Conservation (phyloP, 2,797 vertebrate species). For the Pterois miles region DNA sequence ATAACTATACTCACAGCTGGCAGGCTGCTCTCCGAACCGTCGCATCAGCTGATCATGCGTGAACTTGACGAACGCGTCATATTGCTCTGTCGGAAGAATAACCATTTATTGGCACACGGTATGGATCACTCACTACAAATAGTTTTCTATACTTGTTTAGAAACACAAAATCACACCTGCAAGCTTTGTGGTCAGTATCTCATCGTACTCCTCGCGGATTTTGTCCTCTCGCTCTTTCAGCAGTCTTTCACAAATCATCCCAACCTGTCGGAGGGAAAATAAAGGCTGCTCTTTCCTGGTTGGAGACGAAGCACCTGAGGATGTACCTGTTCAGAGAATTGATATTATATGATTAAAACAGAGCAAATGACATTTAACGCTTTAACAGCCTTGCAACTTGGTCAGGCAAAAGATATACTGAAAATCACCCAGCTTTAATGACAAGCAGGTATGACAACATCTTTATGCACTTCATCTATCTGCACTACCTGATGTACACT, state of each 20-base stretch:
- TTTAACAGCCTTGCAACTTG: background rate
- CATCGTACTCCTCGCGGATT: constrained; percentile 95
- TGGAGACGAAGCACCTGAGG: constrained; percentile 88
- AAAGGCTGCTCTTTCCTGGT: constrained; percentile 95
- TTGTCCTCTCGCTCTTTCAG: constrained; percentile 97
- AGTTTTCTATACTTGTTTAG: no score
- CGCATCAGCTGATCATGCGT: constrained; percentile 99
- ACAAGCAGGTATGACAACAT: background rate
- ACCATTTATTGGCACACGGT: background rate
- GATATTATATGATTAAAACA: background rate
- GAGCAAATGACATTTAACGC: background rate
- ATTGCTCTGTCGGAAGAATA: constrained; percentile 89
- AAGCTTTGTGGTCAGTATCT: constrained; percentile 97
- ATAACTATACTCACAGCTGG: constrained; percentile 92
- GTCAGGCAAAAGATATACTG: no score
- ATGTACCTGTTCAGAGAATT: constrained; percentile 67
- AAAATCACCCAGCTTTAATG: background rate
- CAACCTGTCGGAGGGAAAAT: constrained; percentile 95
- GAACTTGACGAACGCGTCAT: constrained; percentile 99
- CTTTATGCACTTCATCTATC: background rate
- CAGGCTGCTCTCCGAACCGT: constrained; percentile 98
- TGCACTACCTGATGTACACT: background rate
- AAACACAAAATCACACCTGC: constrained; percentile 83
- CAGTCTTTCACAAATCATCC: constrained; percentile 97
- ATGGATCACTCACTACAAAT: background rate